Base-by-base conservation (phyloP, 2,113 vertebrate genomes). In the Scopus umbretta region DNA sequence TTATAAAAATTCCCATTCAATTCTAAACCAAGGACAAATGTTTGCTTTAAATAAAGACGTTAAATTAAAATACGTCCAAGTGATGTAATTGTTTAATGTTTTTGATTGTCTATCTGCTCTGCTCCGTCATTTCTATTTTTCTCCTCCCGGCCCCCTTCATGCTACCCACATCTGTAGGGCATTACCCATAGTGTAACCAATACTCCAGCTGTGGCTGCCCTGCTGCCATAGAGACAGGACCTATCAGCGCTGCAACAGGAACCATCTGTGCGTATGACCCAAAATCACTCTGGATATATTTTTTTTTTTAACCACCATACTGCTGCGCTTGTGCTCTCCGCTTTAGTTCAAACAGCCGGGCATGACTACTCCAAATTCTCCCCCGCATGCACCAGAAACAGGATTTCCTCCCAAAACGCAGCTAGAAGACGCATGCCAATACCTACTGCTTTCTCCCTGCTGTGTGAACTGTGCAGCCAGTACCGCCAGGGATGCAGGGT, bases 141-240 rank as follows among this genome's bases (percentile, higher is more conserved):
- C 76, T 96, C 55, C 73, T 82, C 70, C 80, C 1, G 56, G 68
- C 70, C 86, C 53, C 66, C 66, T 94, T 88, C 91, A 32, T 79
- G 80, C 83, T 92, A 63, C 83, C 96, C 95, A 96, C 96, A 97
- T 96, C 95, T 96, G 95, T 79, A 91, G 92, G 96, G 92, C 88
- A 96, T 96, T 96, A 96, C 95, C 97, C 95, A 81, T 85, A 97
- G 84, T 79, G 95, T 96, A 96, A 97, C 94, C 95, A 96, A 92
- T 96, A 96, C 94, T 82, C 83, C 92, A 94, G 95, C 95, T 96
- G 97, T 84, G 95, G 95, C 88, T 90, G 88, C 86, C 89, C 94
- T 40, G 86, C 95, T 96, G 91, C 97, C 94, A 96, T 87, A 94
- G 80, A 97, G 92, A 97, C 94, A 92, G 91, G 96, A 92, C 36